phyloP scores from a whole-genome alignment of 2,113 vertebrate species.

The Halichoeres trimaculatus region DNA sequence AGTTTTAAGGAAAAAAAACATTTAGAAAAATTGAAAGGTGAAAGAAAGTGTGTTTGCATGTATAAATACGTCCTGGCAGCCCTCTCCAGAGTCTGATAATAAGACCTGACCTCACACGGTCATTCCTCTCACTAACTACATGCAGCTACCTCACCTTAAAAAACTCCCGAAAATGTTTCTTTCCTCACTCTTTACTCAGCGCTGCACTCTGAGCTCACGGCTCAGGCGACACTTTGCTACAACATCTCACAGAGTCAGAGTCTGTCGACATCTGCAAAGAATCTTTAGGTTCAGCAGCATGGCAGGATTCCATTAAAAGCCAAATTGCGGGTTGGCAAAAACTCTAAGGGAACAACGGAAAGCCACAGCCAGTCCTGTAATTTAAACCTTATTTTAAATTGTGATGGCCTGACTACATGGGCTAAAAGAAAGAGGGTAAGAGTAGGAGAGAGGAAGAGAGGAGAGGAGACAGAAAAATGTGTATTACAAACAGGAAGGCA shows the following conservation, averaged over 20 bases:
- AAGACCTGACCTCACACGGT: neutral
- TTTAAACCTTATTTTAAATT: conserved; percentile 98
- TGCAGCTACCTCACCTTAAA: conserved; percentile 41
- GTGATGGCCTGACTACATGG: conserved; percentile 83
- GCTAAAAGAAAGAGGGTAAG: conserved; percentile 53
- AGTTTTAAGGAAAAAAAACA: neutral
- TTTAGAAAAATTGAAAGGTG: neutral
- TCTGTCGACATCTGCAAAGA: conserved; percentile 98
- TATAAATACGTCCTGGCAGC: neutral
- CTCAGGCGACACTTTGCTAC: conserved; percentile 82
- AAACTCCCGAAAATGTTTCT: conserved; percentile 31
- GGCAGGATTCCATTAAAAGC: conserved; percentile 98
- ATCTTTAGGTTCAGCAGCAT: conserved; percentile 95
- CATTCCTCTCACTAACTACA: conserved; percentile 15
- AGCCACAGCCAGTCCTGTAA: conserved; percentile 96
- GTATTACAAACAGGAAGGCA: conserved; percentile 18
- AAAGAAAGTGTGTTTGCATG: neutral
- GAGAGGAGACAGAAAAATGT: conserved; percentile 30
- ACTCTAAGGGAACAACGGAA: conserved; percentile 95
- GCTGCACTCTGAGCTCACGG: conserved; percentile 40
- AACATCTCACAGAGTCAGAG: conserved; percentile 89
- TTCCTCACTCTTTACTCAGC: conserved; percentile 28
- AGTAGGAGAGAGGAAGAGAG: conserved; percentile 27
- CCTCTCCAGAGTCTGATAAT: neutral
- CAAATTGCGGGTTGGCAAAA: conserved; percentile 98